These are phyloP conservation scores for Tursiops truncatus DNA, from an alignment of 2,113 vertebrate species.

Conservation along the genomic window DNA sequence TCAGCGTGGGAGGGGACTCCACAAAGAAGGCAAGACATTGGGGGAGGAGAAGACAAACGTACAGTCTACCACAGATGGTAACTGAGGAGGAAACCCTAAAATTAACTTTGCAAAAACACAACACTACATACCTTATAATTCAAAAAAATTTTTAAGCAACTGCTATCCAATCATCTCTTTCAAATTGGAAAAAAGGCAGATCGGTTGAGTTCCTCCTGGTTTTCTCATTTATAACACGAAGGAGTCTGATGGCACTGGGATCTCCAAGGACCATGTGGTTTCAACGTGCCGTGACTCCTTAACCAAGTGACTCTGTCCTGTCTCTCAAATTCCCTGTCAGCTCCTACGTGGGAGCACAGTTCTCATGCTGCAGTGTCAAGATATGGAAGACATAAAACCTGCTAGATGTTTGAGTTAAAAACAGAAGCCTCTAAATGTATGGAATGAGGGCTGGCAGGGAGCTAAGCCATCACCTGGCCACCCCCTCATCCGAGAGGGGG, in stretches of 20 bases:
- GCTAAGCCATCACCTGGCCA: neutral
- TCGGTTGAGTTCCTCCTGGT: neutral
- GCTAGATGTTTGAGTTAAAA: slow-evolving; percentile 44
- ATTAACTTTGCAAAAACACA: neutral
- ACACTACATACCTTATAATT: neutral
- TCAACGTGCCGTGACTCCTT: neutral
- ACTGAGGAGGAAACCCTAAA: neutral
- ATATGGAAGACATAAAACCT: slow-evolving; percentile 12
- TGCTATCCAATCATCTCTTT: neutral
- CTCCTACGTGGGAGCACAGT: neutral
- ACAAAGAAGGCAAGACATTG: neutral
- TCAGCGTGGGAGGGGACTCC: neutral
- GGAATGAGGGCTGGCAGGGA: slow-evolving; percentile 10
- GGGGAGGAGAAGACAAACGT: neutral
- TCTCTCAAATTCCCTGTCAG: slow-evolving; percentile 1
- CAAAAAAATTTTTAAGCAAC: neutral
- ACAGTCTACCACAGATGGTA: neutral
- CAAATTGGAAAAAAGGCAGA: neutral
- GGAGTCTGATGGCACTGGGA: neutral
- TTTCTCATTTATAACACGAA: slow-evolving; percentile 13
- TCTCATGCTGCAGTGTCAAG: neutral
- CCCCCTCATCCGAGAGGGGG: neutral
- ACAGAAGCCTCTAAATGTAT: slow-evolving; percentile 43
- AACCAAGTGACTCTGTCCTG: neutral
- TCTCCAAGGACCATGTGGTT: neutral